A percentile compares a stretch with the other conserved stretches of the same genome.
Conservation (phyloP, 2,797 vertebrate genomes). For the Rhabdomys pumilio region DNA sequence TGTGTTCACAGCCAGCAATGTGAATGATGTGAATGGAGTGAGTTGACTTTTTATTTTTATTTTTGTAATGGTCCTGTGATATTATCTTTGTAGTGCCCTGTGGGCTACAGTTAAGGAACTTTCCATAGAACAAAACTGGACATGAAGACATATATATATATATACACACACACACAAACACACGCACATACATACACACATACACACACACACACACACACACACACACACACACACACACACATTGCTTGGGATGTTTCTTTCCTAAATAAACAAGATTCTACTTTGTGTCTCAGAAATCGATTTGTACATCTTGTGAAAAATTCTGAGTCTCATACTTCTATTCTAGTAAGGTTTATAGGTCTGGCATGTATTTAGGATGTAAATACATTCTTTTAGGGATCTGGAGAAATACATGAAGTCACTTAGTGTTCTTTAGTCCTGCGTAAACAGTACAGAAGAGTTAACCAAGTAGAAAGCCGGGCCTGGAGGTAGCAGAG, state of each 20-base stretch:
- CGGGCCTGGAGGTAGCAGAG: neutral
- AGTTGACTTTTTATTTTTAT: constrained; percentile 6
- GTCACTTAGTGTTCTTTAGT: neutral
- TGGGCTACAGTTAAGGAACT: constrained; percentile 35
- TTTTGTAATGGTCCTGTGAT: constrained; percentile 9
- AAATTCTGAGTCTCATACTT: constrained; percentile 32
- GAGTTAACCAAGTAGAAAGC: neutral
- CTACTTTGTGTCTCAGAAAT: constrained; percentile 42
- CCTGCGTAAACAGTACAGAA: constrained; percentile 18
- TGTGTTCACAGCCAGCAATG: neutral
- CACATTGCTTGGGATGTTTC: neutral
- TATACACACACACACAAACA: neutral
- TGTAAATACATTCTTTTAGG: neutral
- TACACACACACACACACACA: neutral
- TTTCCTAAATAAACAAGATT: constrained; percentile 47
- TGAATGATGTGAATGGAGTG: neutral
- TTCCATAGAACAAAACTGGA: constrained; percentile 63
- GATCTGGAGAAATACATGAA: neutral
- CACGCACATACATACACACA: neutral
- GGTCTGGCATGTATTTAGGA: neutral
- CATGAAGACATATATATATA: neutral
- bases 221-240: neutral
- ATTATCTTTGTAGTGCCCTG: neutral
- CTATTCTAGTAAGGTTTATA: constrained; percentile 56
- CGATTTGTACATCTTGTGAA: constrained; percentile 5